phyloP scores from a whole-genome alignment of 2,113 vertebrate species.

The Cavia porcellus region DNA sequence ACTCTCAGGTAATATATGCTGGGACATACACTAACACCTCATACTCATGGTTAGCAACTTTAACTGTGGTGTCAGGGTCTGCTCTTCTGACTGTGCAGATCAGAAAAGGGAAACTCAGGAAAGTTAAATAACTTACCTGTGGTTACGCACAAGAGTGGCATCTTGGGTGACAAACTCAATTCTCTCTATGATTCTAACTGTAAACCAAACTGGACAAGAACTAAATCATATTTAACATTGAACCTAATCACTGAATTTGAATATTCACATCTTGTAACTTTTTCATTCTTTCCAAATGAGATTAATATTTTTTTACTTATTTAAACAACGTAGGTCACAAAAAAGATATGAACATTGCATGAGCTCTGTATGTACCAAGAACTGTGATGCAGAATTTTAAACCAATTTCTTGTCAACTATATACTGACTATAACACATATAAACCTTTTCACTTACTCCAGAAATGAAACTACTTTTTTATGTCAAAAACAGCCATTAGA shows the following conservation, averaged over 20 bases:
- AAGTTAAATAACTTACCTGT: not conserved
- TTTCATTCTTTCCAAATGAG: not conserved
- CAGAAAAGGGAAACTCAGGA: not conserved
- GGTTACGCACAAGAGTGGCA: not conserved
- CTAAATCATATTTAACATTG: not conserved
- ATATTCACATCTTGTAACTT: not conserved
- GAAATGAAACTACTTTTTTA: not conserved
- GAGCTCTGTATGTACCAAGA: not conserved
- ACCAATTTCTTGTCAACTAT: not conserved
- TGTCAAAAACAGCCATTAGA: not conserved
- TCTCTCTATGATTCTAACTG: not conserved
- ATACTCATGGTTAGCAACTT: not conserved
- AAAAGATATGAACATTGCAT: not conserved
- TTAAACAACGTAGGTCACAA: not conserved
- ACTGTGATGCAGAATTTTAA: slow-evolving; percentile 9
- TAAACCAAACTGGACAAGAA: not conserved
- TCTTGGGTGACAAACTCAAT: not conserved
- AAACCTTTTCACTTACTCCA: not conserved
- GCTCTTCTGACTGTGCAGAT: not conserved
- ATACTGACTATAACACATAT: not conserved
- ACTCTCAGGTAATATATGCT: not conserved
- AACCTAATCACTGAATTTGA: not conserved
- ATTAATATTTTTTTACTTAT: not conserved
- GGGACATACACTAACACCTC: not conserved
- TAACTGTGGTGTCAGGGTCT: not conserved